Conservation (phyloP, 2,888 invertebrate species). For the Euspilapteryx auroguttella region DNA sequence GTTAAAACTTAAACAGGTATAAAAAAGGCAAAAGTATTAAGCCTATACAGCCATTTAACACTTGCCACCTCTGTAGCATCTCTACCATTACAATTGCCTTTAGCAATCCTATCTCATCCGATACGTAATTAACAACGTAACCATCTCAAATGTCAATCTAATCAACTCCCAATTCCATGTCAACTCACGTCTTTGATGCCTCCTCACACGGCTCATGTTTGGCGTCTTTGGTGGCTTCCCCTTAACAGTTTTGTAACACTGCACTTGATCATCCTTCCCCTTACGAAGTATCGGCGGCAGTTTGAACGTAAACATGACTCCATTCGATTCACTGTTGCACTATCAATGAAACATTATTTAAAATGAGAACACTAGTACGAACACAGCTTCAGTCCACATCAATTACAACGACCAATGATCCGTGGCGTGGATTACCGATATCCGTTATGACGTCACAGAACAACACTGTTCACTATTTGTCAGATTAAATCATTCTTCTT, state of each 20-base stretch:
- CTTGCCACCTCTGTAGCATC: too few relatives aligned
- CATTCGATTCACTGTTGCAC: neutral
- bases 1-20: too few relatives aligned
- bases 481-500: too few relatives aligned
- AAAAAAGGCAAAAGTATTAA: too few relatives aligned
- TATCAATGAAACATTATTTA: constrained; percentile 12
- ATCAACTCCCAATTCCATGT: too few relatives aligned
- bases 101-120: too few relatives aligned
- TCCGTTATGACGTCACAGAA: neutral
- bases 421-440: neutral
- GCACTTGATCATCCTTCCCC: constrained; percentile 48
- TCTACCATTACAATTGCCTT: too few relatives aligned
- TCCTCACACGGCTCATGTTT: constrained; percentile 44
- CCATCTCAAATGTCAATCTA: too few relatives aligned
- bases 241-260: constrained; percentile 48
- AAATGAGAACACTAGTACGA: constrained; percentile 9
- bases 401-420: constrained; percentile 9
- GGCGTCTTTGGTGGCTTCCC: constrained; percentile 63
- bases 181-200: constrained; percentile 54
- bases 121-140: too few relatives aligned
- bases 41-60: too few relatives aligned
- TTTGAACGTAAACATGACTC: constrained; percentile 60
- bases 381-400: constrained; percentile 13
- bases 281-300: constrained; percentile 46
- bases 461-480: too few relatives aligned